phyloP scores from a whole-genome alignment of 1,140 invertebrate species.

The Bactericera cockerelli region DNA sequence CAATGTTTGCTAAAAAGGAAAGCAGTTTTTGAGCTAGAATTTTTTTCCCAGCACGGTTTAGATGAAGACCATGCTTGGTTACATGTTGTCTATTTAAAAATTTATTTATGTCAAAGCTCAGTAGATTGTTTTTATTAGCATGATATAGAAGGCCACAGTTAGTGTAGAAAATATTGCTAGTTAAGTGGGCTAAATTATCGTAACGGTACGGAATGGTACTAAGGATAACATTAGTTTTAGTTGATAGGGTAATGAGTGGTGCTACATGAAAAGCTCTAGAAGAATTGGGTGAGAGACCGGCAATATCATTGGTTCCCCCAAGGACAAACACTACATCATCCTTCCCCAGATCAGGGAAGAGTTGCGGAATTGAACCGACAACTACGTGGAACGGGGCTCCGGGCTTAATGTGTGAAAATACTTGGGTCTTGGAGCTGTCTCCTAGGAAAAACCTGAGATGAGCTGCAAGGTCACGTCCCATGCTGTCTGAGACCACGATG shows the following conservation, averaged over 20 bases:
- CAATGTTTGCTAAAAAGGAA: neutral
- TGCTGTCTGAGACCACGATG: no score
- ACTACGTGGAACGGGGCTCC: no score
- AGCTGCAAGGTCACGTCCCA: no score
- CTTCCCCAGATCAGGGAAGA: no score
- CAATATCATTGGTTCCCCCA: neutral
- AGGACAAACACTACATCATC: neutral
- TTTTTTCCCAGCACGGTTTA: neutral
- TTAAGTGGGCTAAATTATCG: neutral
- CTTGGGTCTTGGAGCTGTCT: no score
- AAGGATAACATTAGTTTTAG: neutral
- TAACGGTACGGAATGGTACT: neutral
- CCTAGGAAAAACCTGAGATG: no score
- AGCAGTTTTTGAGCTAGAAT: neutral
- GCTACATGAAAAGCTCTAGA: neutral
- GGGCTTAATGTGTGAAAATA: no score
- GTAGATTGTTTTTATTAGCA: neutral
- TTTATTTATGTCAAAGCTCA: neutral
- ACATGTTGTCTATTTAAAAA: neutral
- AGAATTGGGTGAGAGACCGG: neutral
- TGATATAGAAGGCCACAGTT: neutral
- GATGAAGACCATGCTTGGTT: neutral
- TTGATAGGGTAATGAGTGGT: neutral
- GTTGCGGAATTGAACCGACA: no score
- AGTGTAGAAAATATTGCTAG: neutral